Evolutionary conservation across 1,140 invertebrate genomes (phyloP), one percentile per base, ranked within the genome.

Genomic region (Kradibia gibbosae): DNA sequence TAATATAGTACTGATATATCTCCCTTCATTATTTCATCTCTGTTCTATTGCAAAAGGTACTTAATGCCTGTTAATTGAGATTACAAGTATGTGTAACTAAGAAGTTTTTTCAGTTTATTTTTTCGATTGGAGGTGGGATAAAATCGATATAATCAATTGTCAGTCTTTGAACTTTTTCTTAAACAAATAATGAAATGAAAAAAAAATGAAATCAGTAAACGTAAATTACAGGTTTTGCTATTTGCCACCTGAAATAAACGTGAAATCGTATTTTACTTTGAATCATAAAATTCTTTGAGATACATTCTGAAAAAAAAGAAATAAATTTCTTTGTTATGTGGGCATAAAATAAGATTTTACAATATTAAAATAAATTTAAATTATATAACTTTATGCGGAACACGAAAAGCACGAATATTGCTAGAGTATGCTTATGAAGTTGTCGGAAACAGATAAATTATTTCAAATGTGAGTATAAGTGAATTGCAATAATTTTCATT

Each of bases 131-230:
- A 65, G 22, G 2, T 22, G 15, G 34, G 34, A n/a, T 0, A n/a
- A 67, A 39, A 67, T 36, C 39, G 22, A 36, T 39, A 67, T n/a
- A 36, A 39, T 67, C 20, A 17, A 67, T 67, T 67, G 39, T 39
- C 62, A 22, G 17, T 36, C 17, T 65, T 17, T 15, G 31, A 1
- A 20, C 60, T 36, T 36, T 13, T 20, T 53, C 22, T 53, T 53
- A 20, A 17, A 17, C 5, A 3, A 53, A 20, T 60, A 11, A 7
- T 31, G 1, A 31, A 62, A 53, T 3, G 57, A 25, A 39, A 67
- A 39, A 39, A 36, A n/a, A 67, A 67, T 39, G n/a, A n/a, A n/a
- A n/a, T n/a, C n/a, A n/a, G 39, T 39, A 67, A 67, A 67, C 62
- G 36, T 39, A 36, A 39, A 39, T 67, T 39, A 1, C 3, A 20